Percentiles rank a stretch among this genome's conserved stretches.
phyloP scores from a whole-genome alignment of 2,797 vertebrate genomes.

The Lepus townsendii region DNA sequence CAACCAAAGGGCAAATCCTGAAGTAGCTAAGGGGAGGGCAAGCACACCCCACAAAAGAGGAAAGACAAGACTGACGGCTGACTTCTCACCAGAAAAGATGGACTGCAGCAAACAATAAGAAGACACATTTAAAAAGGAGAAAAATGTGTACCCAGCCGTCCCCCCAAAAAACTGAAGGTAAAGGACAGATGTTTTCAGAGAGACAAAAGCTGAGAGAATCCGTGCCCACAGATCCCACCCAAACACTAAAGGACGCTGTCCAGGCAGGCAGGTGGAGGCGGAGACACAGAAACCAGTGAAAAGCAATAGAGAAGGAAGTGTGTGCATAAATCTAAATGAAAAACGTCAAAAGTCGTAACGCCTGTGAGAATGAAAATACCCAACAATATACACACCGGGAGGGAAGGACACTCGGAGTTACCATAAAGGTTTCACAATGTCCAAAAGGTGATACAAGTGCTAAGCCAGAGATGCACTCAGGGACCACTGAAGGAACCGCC shows the following conservation, averaged over 20 bases:
- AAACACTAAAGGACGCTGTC: conserved; percentile 37
- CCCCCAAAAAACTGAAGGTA: not conserved
- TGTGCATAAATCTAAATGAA: conserved; percentile 38
- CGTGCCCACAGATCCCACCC: conserved; percentile 29
- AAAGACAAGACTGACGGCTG: not conserved
- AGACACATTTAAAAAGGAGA: not conserved
- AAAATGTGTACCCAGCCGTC: not conserved
- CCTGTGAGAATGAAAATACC: conserved; percentile 35
- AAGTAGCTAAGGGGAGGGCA: not conserved
- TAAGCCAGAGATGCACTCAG: conserved; percentile 23
- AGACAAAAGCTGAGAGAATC: conserved; percentile 26
- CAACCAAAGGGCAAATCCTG: not conserved
- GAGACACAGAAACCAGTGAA: conserved; percentile 30
- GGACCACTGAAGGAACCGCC: conserved; percentile 59
- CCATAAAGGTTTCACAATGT: not conserved
- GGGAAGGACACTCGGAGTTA: conserved; percentile 37
- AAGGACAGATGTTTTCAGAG: conserved; percentile 56
- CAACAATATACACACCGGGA: conserved; percentile 39
- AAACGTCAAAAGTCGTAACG: not conserved
- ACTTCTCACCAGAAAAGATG: conserved; percentile 58
- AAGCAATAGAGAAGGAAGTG: conserved; percentile 1
- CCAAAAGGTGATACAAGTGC: conserved; percentile 35
- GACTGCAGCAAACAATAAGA: not conserved
- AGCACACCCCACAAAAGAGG: not conserved
- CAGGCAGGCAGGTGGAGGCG: conserved; percentile 20